A percentile compares a stretch with the other conserved stretches of the same genome.
Conservation (phyloP, 2,797 vertebrate genomes). For the Enteromius treurensis region DNA sequence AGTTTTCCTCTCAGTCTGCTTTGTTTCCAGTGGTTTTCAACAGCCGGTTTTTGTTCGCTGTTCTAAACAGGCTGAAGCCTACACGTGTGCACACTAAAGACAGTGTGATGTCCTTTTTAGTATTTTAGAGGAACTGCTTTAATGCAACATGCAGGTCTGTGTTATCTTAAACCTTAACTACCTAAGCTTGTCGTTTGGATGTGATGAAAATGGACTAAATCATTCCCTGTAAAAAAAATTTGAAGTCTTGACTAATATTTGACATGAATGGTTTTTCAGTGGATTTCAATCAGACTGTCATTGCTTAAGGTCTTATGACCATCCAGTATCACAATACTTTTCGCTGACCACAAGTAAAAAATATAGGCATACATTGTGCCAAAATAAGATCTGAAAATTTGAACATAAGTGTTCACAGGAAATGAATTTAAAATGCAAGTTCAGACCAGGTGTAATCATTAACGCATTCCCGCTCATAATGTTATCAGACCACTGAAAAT, state of each 20-base stretch:
- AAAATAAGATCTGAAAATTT: neutral
- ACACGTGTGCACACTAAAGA: slow-evolving; percentile 3
- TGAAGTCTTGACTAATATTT: too few species aligned
- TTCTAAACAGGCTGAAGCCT: slow-evolving; percentile 8
- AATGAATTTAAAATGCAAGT: neutral
- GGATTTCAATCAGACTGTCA: neutral
- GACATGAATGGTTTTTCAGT: neutral
- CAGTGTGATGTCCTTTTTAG: neutral
- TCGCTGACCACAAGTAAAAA: neutral
- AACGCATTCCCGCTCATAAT: neutral
- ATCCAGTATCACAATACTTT: neutral
- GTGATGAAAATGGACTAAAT: slow-evolving; percentile 8
- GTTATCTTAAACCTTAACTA: neutral
- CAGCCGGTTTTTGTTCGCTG: slow-evolving; percentile 16
- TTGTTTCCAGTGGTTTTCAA: slow-evolving; percentile 53
- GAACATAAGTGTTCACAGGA: neutral
- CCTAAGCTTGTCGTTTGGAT: neutral
- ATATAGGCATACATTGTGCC: neutral
- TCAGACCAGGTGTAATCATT: neutral
- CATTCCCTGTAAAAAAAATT: too few species aligned
- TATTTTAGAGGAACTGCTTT: slow-evolving; percentile 4
- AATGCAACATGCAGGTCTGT: neutral
- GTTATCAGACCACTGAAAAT: neutral
- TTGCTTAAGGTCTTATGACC: neutral
- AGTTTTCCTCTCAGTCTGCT: slow-evolving; percentile 46